Evolutionary conservation across 2,113 vertebrate species (phyloP).

Genomic region (Agapornis roseicollis): DNA sequence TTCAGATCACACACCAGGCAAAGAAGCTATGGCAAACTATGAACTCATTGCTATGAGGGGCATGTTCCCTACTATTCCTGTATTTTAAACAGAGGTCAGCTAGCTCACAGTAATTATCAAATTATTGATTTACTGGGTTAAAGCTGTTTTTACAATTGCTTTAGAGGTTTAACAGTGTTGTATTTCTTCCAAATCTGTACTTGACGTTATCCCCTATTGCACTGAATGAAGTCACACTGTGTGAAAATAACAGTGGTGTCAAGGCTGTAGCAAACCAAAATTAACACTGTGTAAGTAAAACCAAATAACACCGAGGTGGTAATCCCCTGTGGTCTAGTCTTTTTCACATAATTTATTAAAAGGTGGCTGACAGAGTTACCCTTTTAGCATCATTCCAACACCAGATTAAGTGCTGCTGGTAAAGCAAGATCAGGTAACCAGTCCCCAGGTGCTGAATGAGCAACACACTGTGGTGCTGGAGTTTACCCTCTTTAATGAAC

Average conservation of each 20-base stretch:
- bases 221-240: slow-evolving; percentile 9
- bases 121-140: slow-evolving; percentile 66
- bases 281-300: slow-evolving; percentile 24
- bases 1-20: background rate
- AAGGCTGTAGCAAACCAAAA: slow-evolving; percentile 27
- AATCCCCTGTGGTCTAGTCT: background rate
- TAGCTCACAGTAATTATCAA: slow-evolving; percentile 63
- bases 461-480: background rate
- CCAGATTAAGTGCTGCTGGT: background rate
- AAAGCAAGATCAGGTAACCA: background rate
- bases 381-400: slow-evolving; percentile 16
- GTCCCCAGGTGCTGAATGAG: slow-evolving; percentile 21
- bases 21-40: background rate
- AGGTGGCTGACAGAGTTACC: slow-evolving; percentile 8
- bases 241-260: slow-evolving; percentile 2
- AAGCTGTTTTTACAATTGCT: slow-evolving; percentile 60
- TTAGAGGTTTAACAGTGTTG: slow-evolving; percentile 38
- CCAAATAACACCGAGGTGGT: background rate
- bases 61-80: background rate
- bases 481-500: slow-evolving; percentile 12
- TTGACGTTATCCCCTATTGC: slow-evolving; percentile 13
- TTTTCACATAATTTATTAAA: slow-evolving; percentile 27
- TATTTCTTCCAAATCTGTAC: slow-evolving; percentile 50
- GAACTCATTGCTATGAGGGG: background rate
- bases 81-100: slow-evolving; percentile 63